A percentile compares a stretch with the other conserved stretches of the same genome.
phyloP scores from a whole-genome alignment of 2,888 invertebrate genomes.

The Griposia aprilina region DNA sequence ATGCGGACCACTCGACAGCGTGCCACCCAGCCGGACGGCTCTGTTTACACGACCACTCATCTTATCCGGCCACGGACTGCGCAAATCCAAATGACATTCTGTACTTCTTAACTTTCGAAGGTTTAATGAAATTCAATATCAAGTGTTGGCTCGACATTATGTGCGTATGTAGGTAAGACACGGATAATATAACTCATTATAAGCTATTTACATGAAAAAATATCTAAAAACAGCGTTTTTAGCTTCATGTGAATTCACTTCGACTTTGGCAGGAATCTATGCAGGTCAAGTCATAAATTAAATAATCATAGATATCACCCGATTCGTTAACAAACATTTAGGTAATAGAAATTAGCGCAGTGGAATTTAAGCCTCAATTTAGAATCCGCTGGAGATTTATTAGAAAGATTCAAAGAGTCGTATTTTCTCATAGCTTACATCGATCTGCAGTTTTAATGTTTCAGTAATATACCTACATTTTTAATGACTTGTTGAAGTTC shows the following conservation, averaged over 20 bases:
- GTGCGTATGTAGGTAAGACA: constrained; percentile 21
- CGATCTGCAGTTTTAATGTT: constrained; percentile 27
- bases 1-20: constrained; percentile 84
- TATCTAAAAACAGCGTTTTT: constrained; percentile 17
- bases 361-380: constrained; percentile 2
- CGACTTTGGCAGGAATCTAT: background rate
- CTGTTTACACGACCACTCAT: constrained; percentile 72
- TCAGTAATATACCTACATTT: constrained; percentile 22
- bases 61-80: constrained; percentile 72
- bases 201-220: background rate
- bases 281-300: background rate
- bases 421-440: background rate
- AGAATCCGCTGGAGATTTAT: background rate
- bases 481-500: constrained; percentile 29
- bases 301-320: background rate
- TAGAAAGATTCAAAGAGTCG: background rate
- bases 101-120: constrained; percentile 59
- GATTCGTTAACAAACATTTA: background rate
- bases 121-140: constrained; percentile 57
- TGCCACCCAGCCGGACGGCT: constrained; percentile 82
- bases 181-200: constrained; percentile 33
- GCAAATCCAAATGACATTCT: constrained; percentile 72
- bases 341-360: background rate
- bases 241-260: background rate
- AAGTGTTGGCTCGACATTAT: constrained; percentile 48